phyloP scores from a whole-genome alignment of 92 coral and sea anemone species.

The Epizoanthus ramosus region DNA sequence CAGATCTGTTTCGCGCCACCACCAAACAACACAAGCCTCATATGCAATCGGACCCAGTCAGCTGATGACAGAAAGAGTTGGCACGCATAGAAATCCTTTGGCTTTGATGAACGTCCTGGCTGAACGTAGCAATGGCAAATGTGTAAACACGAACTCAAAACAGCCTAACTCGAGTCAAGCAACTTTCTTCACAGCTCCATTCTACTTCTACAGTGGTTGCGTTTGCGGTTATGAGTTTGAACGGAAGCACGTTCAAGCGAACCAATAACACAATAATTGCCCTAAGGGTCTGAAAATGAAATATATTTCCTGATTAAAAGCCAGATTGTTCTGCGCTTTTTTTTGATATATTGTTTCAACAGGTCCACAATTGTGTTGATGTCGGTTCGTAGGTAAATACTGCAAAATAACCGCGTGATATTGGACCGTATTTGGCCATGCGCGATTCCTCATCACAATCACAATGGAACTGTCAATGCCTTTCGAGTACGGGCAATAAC shows the following conservation, averaged over 20 bases:
- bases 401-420: not conserved
- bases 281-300: not conserved
- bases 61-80: not conserved
- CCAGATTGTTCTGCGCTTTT: not conserved
- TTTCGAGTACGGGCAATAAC: no score
- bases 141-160: not conserved
- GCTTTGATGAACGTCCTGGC: no score
- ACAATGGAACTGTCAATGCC: not conserved
- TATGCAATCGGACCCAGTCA: not conserved
- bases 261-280: not conserved
- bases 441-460: slow-evolving; percentile 1
- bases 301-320: not conserved
- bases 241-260: not conserved
- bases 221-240: not conserved
- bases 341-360: not conserved
- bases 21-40: not conserved
- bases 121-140: no score
- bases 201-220: not conserved
- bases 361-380: slow-evolving; percentile 6
- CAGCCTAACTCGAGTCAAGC: not conserved
- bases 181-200: not conserved
- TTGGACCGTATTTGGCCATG: slow-evolving; percentile 11
- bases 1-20: not conserved
- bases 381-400: not conserved
- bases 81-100: not conserved